These are phyloP conservation scores for Charina bottae DNA, from an alignment of 2,113 vertebrate species.

Conservation along the genomic window DNA sequence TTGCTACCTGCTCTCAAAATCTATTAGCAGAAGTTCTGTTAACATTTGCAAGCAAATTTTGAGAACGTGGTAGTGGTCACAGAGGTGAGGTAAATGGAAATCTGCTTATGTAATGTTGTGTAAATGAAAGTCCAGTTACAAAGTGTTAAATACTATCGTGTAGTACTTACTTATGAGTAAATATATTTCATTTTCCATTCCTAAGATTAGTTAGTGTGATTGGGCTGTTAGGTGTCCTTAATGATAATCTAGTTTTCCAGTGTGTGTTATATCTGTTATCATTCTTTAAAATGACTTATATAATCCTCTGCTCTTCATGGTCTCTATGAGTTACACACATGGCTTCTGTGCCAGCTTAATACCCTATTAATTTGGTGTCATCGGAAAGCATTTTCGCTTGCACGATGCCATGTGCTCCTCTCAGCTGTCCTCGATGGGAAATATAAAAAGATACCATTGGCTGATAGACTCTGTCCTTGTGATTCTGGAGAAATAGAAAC, in stretches of 20 bases:
- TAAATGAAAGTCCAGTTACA: not conserved
- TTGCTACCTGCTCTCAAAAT: not conserved
- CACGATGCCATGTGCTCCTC: no score
- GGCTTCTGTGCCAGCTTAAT: not conserved
- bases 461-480: no score
- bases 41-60: not conserved
- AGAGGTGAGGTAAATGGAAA: not conserved
- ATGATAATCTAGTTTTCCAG: not conserved
- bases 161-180: not conserved
- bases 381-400: no score
- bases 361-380: not conserved
- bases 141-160: not conserved
- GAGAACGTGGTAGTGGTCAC: not conserved
- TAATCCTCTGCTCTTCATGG: not conserved
- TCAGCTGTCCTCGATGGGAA: no score
- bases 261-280: not conserved
- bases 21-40: not conserved
- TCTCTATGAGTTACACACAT: not conserved
- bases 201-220: no score
- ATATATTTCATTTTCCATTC: not conserved
- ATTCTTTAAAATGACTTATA: not conserved
- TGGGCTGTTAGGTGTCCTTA: not conserved
- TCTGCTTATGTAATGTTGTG: not conserved
- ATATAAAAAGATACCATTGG: no score
- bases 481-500: no score